phyloP scores from a whole-genome alignment of 2,113 vertebrate genomes.

The Percopsis transmontana region DNA sequence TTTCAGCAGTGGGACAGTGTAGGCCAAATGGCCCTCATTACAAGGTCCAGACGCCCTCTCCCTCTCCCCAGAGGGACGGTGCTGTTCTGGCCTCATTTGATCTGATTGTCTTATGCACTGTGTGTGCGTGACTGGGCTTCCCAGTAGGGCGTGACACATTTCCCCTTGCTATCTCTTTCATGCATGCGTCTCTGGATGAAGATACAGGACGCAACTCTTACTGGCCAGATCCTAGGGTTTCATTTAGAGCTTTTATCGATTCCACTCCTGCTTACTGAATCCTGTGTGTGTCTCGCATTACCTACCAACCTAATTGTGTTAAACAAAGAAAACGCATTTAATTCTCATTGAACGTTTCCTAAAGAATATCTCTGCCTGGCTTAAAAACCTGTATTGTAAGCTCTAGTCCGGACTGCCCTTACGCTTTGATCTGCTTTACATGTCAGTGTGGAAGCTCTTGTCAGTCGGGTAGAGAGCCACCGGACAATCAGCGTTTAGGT shows the following conservation, averaged over 20 bases:
- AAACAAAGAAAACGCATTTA: too few species aligned
- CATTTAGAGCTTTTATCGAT: neutral
- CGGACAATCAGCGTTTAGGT: too few species aligned
- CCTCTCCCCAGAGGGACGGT: neutral
- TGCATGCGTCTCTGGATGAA: constrained; percentile 11
- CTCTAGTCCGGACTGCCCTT: too few species aligned
- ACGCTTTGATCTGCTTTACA: too few species aligned
- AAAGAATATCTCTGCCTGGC: too few species aligned
- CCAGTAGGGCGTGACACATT: constrained; percentile 49
- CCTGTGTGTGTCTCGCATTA: too few species aligned
- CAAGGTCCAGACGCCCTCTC: neutral
- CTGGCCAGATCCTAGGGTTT: neutral
- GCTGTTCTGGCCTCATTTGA: neutral
- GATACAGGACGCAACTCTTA: neutral
- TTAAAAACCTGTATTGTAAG: too few species aligned
- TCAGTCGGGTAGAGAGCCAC: too few species aligned
- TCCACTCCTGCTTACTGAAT: too few species aligned
- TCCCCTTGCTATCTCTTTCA: constrained; percentile 38
- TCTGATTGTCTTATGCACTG: neutral
- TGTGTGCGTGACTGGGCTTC: neutral
- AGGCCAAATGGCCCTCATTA: neutral
- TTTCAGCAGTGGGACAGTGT: neutral
- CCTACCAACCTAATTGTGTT: too few species aligned
- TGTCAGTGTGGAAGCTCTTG: too few species aligned
- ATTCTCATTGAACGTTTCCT: too few species aligned